Evolutionary conservation across 2,113 vertebrate species (phyloP).

Genomic region (Pomatorhinus ruficollis): DNA sequence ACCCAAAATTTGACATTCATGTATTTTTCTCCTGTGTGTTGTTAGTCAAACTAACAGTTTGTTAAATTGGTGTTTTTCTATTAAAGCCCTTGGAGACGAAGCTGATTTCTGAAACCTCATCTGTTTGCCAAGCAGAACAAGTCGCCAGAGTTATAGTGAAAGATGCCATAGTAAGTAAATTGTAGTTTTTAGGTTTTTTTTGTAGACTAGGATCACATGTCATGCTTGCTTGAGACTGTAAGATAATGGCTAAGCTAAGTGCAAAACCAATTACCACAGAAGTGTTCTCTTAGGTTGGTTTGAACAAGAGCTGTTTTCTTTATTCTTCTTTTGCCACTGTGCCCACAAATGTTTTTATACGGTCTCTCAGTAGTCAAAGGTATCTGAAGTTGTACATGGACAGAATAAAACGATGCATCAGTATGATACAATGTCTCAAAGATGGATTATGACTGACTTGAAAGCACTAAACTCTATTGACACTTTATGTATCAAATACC

Average conservation of each 20-base stretch:
- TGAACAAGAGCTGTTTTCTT: neutral
- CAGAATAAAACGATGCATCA: neutral
- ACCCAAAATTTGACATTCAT: neutral
- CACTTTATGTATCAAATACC: neutral
- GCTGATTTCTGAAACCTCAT: conserved; percentile 92
- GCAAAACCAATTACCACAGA: neutral
- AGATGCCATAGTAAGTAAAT: conserved; percentile 89
- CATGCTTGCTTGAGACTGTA: neutral
- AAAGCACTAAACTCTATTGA: neutral
- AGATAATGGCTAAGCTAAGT: neutral
- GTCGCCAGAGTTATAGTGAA: conserved; percentile 93
- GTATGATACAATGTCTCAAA: conserved; percentile 16
- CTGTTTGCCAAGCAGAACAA: conserved; percentile 91
- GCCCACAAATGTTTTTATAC: neutral
- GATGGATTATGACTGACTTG: neutral
- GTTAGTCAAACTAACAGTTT: neutral
- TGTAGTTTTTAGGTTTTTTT: neutral
- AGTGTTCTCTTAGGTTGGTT: neutral
- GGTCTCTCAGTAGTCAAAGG: neutral
- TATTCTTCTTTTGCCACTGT: neutral
- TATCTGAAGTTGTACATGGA: neutral
- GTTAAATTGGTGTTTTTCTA: neutral
- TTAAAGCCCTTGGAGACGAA: conserved; percentile 91
- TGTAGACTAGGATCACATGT: neutral
- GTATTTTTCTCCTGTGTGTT: neutral